Percentiles rank a stretch among this genome's conserved stretches.
phyloP scores from a whole-genome alignment of 2,797 vertebrate genomes.

The Coranthus polyacanthus region DNA sequence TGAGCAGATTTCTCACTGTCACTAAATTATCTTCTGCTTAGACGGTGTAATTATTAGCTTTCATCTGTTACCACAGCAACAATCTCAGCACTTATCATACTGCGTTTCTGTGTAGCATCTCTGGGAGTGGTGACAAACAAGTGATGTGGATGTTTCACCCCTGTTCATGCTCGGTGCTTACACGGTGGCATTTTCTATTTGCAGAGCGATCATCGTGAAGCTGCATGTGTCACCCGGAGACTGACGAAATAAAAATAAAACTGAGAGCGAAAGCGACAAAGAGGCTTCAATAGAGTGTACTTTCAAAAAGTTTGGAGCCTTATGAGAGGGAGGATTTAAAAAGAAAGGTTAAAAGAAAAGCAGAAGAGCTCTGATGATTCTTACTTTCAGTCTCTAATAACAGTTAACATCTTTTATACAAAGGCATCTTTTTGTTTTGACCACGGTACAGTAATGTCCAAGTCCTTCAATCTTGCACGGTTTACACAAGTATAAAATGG shows the following conservation, averaged over 20 bases:
- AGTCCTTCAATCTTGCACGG: conserved; percentile 6
- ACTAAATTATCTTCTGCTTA: conserved; percentile 28
- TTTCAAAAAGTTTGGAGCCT: background rate
- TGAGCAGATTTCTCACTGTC: conserved; percentile 20
- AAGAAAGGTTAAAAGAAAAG: too few relatives aligned
- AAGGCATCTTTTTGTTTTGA: background rate
- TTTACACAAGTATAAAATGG: too few relatives aligned
- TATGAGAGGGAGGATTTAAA: too few relatives aligned
- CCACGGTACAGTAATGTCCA: background rate
- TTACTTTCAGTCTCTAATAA: too few relatives aligned
- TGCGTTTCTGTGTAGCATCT: conserved; percentile 18
- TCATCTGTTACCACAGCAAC: conserved; percentile 48
- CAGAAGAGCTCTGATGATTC: too few relatives aligned
- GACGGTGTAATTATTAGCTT: conserved; percentile 27
- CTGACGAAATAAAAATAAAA: background rate
- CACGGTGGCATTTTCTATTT: conserved; percentile 35
- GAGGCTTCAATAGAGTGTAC: background rate
- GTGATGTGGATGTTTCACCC: conserved; percentile 27
- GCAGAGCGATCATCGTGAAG: conserved; percentile 16
- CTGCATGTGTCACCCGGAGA: background rate
- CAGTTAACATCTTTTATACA: too few relatives aligned
- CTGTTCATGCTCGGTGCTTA: conserved; percentile 16
- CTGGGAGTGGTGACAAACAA: conserved; percentile 13
- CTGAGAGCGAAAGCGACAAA: background rate
- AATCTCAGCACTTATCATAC: background rate